Evolutionary conservation across 2,888 invertebrate species (phyloP), one percentile per base, ranked within the genome.

Genomic region (Balanococcus diminutus): DNA sequence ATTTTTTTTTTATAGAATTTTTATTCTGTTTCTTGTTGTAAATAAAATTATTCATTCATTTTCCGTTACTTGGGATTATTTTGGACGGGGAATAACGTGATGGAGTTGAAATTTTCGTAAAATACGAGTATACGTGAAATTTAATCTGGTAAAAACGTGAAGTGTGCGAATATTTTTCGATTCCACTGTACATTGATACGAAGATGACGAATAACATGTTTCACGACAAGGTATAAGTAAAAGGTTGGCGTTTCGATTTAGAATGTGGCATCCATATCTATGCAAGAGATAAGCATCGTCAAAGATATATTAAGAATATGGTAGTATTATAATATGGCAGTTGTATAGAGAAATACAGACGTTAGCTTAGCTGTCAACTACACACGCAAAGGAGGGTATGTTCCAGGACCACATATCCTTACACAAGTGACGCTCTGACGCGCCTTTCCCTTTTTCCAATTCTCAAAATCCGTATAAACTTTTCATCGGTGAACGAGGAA

Each of bases 401-500:
- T 36, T 36, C 36, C 5, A 31, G 42, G 51, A 82, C 46, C 28
- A 82, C n/a, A 22, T n/a, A n/a, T n/a, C n/a, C 25, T 28, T 11
- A 14, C 51, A 31, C 51, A 51, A 82, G 51, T 82, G 82, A 82
- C 46, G 82, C 81, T n/a, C n/a, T n/a, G 42, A 3, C 42, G 42
- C 42, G 42, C 42, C 42, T 28, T 82, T 51, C 42, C 51, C 82
- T 25, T 82, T 82, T 28, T 82, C 31, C 16, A 28, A 75, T n/a
- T 75, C 8, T 36, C 5, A 39, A 46, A 39, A 46, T 46, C 42
- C 81, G 42, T 81, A 39, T 22, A 46, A 81, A 42, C 81, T 46
- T 81, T 46, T 81, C 28, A n/a, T 31, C 82, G 51, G 46, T 42
- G 25, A 82, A 82, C 46, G 51, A 46, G 31, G 28, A 82, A 51